These are phyloP conservation scores for Chironomus tentans DNA, from an alignment of 2,888 invertebrate genomes.

Conservation along the genomic window DNA sequence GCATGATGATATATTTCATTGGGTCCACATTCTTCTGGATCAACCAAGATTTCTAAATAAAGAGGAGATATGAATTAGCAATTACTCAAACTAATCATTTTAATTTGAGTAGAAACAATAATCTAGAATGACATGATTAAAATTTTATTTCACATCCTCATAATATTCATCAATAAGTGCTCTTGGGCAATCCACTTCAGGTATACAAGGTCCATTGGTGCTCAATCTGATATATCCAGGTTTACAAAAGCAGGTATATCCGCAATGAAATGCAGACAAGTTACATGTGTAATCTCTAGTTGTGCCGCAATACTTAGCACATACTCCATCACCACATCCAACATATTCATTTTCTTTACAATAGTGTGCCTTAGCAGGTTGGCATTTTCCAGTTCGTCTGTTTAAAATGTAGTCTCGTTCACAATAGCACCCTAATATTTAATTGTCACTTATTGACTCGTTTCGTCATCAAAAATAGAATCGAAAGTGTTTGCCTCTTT, in stretches of 20 bases:
- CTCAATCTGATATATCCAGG: neutral
- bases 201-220: neutral
- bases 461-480: neutral
- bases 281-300: neutral
- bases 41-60: neutral
- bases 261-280: neutral
- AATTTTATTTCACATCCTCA: too few species aligned
- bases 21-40: neutral
- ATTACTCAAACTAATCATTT: neutral
- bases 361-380: neutral
- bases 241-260: conserved; percentile 5
- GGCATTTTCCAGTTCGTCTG: neutral
- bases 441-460: neutral
- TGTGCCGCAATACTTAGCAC: neutral
- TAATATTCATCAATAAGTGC: too few species aligned
- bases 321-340: neutral
- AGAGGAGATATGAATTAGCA: too few species aligned
- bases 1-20: neutral
- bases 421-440: neutral
- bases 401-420: neutral
- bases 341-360: neutral
- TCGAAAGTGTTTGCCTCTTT: neutral
- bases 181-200: neutral
- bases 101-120: neutral
- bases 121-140: too few species aligned